Evolutionary conservation across 2,888 invertebrate species (phyloP).

Genomic region (Shargacucullia verbasci): DNA sequence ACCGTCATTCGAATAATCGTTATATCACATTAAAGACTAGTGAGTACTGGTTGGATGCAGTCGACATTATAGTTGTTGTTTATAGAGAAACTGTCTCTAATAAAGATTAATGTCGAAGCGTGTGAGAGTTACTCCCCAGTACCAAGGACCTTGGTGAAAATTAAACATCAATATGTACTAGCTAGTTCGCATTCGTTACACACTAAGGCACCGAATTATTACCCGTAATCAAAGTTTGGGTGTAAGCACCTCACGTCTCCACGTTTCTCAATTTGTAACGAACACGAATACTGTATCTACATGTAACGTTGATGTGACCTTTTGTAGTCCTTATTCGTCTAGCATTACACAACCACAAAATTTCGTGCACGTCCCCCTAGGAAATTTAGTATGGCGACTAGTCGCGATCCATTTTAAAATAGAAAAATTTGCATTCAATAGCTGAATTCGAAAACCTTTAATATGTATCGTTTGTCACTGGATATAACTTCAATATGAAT

Average conservation of each 20-base stretch:
- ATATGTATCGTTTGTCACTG: constrained; percentile 57
- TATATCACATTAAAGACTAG: no score
- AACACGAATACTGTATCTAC: constrained; percentile 55
- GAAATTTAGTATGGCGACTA: constrained; percentile 57
- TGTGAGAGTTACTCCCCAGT: not conserved
- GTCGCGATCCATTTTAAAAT: constrained; percentile 48
- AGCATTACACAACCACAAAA: constrained; percentile 59
- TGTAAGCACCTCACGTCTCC: constrained; percentile 53
- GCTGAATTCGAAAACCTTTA: constrained; percentile 59
- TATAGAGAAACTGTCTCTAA: no score
- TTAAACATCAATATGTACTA: no score
- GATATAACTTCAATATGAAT: constrained; percentile 65
- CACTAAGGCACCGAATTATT: constrained; percentile 8
- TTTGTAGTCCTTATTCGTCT: constrained; percentile 64
- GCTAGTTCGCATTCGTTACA: not conserved
- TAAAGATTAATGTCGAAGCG: no score
- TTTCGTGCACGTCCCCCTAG: constrained; percentile 62
- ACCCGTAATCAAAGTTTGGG: constrained; percentile 9
- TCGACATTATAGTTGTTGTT: no score
- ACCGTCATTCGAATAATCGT: no score
- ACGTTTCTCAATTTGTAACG: constrained; percentile 60
- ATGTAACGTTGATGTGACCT: constrained; percentile 59
- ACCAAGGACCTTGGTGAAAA: not conserved
- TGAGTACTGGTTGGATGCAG: no score
- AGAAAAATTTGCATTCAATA: constrained; percentile 68